Evolutionary conservation across 2,888 invertebrate species (phyloP), one percentile per base, ranked within the genome.

Genomic region (Standfussiana lucernea): DNA sequence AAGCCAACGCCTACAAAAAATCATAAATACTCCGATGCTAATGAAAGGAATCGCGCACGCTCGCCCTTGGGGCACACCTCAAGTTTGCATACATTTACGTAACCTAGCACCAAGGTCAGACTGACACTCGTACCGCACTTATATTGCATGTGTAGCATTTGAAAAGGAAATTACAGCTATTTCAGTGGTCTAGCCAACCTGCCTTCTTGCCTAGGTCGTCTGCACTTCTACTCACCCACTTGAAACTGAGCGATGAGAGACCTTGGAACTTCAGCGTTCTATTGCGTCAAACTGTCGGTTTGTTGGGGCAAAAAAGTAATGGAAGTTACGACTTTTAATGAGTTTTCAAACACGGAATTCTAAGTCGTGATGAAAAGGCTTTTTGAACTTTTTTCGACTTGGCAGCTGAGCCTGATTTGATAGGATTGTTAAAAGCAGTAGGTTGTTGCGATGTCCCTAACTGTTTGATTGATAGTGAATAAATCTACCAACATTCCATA

Each of bases 161-260:
- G 89, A 92, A 91, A 90, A 92, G 93, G 91, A 93, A 95, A 94
- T 93, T 92, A 92, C 88, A 89, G 90, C 91, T 92, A 92, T 94
- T 94, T 93, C 91, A 92, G 91, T 89, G 82, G 85, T 78, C 82
- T 86, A 86, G 75, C 62, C 66, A n/a, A 35, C 24, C 71, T 59
- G 15, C 42, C 40, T 15, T 18, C 56, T 28, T 28, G 56, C 50
- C 86, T 80, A 59, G 71, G 83, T 83, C 68, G 78, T 77, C 75
- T 65, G 69, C 56, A 77, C 45, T 18, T 59, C 32, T 35, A 61
- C 21, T 53, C 67, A 79, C 66, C 68, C 81, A 82, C 85, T 82
- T 77, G 45, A 68, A 80, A 80, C 71, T 84, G 71, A 79, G 56
- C 84, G 83, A 87, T 82, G 70, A 66, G 74, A 67, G 75, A 76